Percentiles rank a stretch among this genome's conserved stretches.
These are phyloP conservation scores for Rhinogobius similis DNA, from an alignment of 2,113 vertebrate species.

Conservation along the genomic window DNA sequence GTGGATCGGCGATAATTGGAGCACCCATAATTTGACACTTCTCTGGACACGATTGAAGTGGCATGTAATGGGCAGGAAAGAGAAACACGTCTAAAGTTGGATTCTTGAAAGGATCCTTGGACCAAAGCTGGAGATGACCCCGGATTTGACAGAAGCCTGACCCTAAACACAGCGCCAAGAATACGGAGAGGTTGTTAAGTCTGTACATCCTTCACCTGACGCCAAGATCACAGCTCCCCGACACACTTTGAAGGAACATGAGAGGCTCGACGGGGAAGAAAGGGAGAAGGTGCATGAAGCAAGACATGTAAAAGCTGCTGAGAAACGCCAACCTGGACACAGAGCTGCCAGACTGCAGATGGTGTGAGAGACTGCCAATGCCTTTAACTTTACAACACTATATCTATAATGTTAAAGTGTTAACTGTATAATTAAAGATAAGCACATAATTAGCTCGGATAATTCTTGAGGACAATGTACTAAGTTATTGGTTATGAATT, in stretches of 20 bases:
- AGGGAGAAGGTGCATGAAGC: background rate
- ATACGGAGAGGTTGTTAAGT: constrained; percentile 1
- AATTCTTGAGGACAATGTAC: too few species aligned
- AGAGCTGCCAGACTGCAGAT: background rate
- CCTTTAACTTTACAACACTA: background rate
- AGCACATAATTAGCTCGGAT: too few species aligned
- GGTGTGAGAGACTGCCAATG: background rate
- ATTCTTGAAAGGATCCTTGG: background rate
- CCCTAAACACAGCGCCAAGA: background rate
- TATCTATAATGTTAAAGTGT: background rate
- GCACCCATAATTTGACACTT: background rate
- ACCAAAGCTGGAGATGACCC: background rate
- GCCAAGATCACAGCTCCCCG: constrained; percentile 1
- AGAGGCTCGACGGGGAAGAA: constrained; percentile 4
- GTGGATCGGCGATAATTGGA: background rate
- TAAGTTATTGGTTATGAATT: background rate
- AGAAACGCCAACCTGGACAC: background rate
- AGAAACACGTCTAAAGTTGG: background rate
- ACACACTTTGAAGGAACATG: constrained; percentile 6
- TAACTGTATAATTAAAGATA: too few species aligned
- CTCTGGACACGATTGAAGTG: background rate
- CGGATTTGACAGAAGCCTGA: constrained; percentile 1
- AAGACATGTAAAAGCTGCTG: constrained; percentile 7
- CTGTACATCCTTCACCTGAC: constrained; percentile 14
- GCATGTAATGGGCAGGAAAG: background rate